Percentiles rank a stretch among this genome's conserved stretches.
Conservation (phyloP, 1,140 invertebrate genomes). For the Coptotermes formosanus region DNA sequence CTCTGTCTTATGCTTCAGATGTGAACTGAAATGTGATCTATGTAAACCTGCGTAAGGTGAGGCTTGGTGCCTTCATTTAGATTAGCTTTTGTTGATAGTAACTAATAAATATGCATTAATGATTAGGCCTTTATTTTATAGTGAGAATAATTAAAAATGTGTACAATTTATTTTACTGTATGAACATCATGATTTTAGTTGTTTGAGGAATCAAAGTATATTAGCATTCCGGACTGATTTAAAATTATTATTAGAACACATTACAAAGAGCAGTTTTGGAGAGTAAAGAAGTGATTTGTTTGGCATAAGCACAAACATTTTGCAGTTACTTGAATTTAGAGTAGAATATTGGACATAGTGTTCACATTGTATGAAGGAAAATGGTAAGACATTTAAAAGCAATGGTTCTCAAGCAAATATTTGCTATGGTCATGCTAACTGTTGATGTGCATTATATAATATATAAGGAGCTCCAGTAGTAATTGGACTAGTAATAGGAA, state of each 20-base stretch:
- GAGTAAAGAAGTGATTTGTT: background rate
- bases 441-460: too few species aligned
- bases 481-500: too few species aligned
- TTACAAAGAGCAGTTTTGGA: background rate
- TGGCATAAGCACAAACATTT: background rate
- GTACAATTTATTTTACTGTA: background rate
- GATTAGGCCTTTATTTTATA: background rate
- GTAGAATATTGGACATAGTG: too few species aligned
- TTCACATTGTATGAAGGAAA: too few species aligned
- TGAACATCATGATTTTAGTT: background rate
- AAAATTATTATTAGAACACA: background rate
- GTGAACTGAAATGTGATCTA: background rate
- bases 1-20: background rate
- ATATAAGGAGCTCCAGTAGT: too few species aligned
- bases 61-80: constrained; percentile 14
- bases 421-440: too few species aligned
- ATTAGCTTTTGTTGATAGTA: background rate
- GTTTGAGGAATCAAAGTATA: background rate
- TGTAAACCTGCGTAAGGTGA: background rate
- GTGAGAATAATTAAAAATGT: background rate
- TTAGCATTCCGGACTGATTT: background rate
- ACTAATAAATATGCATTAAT: background rate
- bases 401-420: too few species aligned
- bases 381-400: too few species aligned
- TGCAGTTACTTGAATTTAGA: too few species aligned